These are phyloP conservation scores for Tringa solitaria DNA, from an alignment of 2,113 vertebrate species.

Conservation along the genomic window DNA sequence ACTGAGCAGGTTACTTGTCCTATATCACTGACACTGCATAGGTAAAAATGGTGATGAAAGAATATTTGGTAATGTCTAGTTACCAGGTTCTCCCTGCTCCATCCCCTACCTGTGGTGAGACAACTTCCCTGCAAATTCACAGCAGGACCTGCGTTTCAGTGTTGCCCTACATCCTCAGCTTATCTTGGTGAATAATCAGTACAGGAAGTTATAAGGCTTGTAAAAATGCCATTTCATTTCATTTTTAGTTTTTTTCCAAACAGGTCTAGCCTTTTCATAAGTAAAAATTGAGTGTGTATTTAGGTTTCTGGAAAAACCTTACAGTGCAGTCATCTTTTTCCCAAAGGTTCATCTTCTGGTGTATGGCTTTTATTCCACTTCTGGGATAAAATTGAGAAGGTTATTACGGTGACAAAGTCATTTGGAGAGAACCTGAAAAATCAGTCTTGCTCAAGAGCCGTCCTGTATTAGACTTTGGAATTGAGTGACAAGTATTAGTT, in stretches of 20 bases:
- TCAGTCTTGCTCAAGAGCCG: background rate
- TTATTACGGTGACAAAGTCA: background rate
- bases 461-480: background rate
- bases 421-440: background rate
- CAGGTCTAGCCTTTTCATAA: background rate
- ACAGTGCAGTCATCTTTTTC: background rate
- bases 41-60: background rate
- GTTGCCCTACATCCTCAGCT: background rate
- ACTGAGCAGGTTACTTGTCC: background rate
- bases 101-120: background rate
- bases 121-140: background rate
- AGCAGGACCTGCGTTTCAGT: background rate
- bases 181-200: background rate
- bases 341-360: background rate
- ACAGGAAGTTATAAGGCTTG: background rate
- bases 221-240: background rate
- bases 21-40: no score
- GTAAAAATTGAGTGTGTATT: background rate
- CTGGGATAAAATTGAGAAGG: background rate
- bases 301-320: background rate
- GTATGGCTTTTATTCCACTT: background rate
- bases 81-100: background rate
- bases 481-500: background rate
- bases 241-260: background rate
- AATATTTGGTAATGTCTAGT: background rate